Percentiles rank a stretch among this genome's conserved stretches.
These are phyloP conservation scores for Urosaurus nigricauda DNA, from an alignment of 2,797 vertebrate species.

Conservation along the genomic window DNA sequence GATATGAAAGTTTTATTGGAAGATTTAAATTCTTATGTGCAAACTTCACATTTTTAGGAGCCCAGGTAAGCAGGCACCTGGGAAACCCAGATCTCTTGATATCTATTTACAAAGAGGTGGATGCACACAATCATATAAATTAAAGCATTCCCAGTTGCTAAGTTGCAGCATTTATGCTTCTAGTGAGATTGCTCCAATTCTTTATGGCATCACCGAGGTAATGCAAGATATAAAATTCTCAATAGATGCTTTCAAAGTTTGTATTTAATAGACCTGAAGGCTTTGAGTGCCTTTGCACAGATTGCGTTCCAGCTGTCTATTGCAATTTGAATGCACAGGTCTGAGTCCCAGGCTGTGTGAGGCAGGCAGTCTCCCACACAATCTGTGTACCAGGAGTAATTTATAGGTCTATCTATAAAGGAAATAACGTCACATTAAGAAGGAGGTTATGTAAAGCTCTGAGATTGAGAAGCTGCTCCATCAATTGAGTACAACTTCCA, in stretches of 20 bases:
- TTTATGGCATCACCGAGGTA: slow-evolving; percentile 56
- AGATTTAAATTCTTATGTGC: slow-evolving; percentile 4
- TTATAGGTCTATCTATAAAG: slow-evolving; percentile 77
- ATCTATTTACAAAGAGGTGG: neutral
- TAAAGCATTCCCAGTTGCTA: slow-evolving; percentile 42
- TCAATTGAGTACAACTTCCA: slow-evolving; percentile 74
- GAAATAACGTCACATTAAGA: slow-evolving; percentile 71
- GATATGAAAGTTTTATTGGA: neutral
- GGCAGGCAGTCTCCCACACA: slow-evolving; percentile 73
- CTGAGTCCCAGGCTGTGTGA: slow-evolving; percentile 73
- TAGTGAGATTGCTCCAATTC: slow-evolving; percentile 58
- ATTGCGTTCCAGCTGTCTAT: slow-evolving; percentile 77
- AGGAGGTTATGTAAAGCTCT: slow-evolving; percentile 74
- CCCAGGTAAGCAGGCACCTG: neutral
- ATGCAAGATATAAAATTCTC: slow-evolving; percentile 73
- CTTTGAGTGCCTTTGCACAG: slow-evolving; percentile 75
- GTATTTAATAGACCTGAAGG: slow-evolving; percentile 75
- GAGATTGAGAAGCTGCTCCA: slow-evolving; percentile 69
- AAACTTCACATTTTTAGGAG: neutral
- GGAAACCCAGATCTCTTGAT: neutral
- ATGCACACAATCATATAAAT: neutral
- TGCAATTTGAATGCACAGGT: slow-evolving; percentile 74
- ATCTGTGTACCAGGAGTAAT: slow-evolving; percentile 76
- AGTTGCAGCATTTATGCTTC: slow-evolving; percentile 63
- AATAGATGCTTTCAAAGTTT: slow-evolving; percentile 72